phyloP scores from a whole-genome alignment of 2,888 invertebrate species.

The Dromius quadrimaculatus region DNA sequence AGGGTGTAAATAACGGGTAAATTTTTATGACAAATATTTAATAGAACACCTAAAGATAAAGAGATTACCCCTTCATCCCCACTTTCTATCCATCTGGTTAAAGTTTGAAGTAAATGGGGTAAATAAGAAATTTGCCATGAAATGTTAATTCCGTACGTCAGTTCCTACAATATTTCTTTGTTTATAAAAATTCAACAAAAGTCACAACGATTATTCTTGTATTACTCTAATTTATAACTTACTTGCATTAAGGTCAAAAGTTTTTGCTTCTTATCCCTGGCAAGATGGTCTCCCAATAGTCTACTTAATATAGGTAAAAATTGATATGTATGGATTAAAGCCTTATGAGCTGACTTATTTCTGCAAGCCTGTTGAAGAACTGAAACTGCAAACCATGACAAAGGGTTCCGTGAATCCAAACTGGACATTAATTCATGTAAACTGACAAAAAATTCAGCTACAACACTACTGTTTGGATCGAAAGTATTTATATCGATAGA shows the following conservation, averaged over 20 bases:
- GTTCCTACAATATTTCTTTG: slow-evolving; percentile 69
- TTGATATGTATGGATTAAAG: slow-evolving; percentile 77
- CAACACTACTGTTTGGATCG: slow-evolving; percentile 74
- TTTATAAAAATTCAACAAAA: not conserved
- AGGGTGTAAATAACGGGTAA: slow-evolving; percentile 80
- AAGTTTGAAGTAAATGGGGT: slow-evolving; percentile 73
- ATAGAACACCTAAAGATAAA: slow-evolving; percentile 76
- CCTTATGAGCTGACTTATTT: slow-evolving; percentile 73
- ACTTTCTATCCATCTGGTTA: slow-evolving; percentile 76
- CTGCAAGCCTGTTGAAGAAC: slow-evolving; percentile 74
- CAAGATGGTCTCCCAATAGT: slow-evolving; percentile 72
- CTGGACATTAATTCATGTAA: slow-evolving; percentile 75
- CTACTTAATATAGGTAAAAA: slow-evolving; percentile 76
- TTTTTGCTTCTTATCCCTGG: slow-evolving; percentile 74
- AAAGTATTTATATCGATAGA: slow-evolving; percentile 76
- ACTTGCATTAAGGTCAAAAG: slow-evolving; percentile 76
- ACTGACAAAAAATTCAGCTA: slow-evolving; percentile 76
- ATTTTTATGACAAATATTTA: slow-evolving; percentile 85
- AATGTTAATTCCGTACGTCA: slow-evolving; percentile 83
- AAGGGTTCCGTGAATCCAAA: slow-evolving; percentile 70
- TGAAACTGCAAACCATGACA: slow-evolving; percentile 76
- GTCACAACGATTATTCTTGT: too few species aligned
- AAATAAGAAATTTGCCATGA: slow-evolving; percentile 85
- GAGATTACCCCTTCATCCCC: slow-evolving; percentile 68
- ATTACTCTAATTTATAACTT: slow-evolving; percentile 42